A percentile compares a stretch with the other conserved stretches of the same genome.
Evolutionary conservation across 2,797 vertebrate species (phyloP).

Genomic region (Neostethus bicornis): DNA sequence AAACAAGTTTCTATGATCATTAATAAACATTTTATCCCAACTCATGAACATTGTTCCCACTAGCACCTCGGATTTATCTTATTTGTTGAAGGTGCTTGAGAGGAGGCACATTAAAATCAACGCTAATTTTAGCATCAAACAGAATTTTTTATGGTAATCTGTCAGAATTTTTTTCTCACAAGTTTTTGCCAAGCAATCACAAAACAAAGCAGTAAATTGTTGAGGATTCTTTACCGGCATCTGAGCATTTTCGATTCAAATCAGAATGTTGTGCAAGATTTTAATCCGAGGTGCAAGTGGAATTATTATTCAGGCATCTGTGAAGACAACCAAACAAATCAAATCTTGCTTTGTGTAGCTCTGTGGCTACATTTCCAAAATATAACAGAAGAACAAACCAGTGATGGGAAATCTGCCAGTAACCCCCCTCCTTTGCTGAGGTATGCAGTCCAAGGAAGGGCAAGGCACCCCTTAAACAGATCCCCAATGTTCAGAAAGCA

Average conservation of each 20-base stretch:
- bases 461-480: slow-evolving; percentile 66
- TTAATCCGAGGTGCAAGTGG: slow-evolving; percentile 46
- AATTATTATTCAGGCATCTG: slow-evolving; percentile 40
- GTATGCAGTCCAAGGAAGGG: slow-evolving; percentile 58
- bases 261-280: slow-evolving; percentile 1
- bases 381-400: slow-evolving; percentile 36
- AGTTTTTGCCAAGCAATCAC: background rate
- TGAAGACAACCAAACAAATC: slow-evolving; percentile 27
- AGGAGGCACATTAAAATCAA: background rate
- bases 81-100: background rate
- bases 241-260: background rate
- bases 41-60: slow-evolving; percentile 29
- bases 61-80: slow-evolving; percentile 30
- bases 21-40: slow-evolving; percentile 2
- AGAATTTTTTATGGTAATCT: background rate
- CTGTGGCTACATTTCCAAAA: slow-evolving; percentile 14
- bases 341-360: slow-evolving; percentile 45
- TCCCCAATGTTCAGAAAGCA: slow-evolving; percentile 32
- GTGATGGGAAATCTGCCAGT: slow-evolving; percentile 41
- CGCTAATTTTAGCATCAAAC: background rate
- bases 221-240: background rate
- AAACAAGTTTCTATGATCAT: slow-evolving; percentile 43
- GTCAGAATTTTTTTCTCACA: too few relatives aligned
- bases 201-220: background rate
- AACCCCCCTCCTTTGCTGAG: slow-evolving; percentile 49